Conservation (phyloP, 2,113 vertebrate genomes). For the Capricornis sumatraensis region DNA sequence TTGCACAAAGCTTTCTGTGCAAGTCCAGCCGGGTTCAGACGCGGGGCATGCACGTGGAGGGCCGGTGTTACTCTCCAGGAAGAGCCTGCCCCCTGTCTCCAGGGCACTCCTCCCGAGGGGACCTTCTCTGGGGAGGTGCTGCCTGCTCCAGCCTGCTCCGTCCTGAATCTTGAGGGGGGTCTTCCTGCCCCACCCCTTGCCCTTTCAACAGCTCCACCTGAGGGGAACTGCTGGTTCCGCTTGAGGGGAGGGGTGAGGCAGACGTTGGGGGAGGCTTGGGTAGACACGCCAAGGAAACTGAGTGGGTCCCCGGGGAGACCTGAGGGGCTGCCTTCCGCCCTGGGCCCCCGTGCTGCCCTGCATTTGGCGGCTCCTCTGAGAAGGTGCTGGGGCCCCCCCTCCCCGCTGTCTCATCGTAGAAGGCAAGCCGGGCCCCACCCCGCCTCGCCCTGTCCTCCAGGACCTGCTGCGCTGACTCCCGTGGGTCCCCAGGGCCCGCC, state of each 20-base stretch:
- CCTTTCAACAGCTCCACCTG: background rate
- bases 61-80: background rate
- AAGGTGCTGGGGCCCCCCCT: rapidly evolving
- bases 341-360: background rate
- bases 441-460: rapidly evolving
- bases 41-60: background rate
- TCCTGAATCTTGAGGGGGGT: background rate
- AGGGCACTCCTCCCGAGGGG: background rate
- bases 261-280: background rate
- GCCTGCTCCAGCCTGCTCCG: background rate
- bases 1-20: background rate
- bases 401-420: background rate
- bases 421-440: no score
- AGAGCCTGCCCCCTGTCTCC: background rate
- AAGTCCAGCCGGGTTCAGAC: background rate
- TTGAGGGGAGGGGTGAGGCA: background rate
- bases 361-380: background rate
- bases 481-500: background rate
- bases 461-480: background rate
- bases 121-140: rapidly evolving
- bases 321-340: background rate
- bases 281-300: background rate
- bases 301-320: background rate
- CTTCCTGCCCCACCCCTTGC: background rate
- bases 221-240: background rate